Percentiles rank a stretch among this genome's conserved stretches.
Evolutionary conservation across 1,140 invertebrate genomes (phyloP).

Genomic region (Acyrthosiphon pisum): DNA sequence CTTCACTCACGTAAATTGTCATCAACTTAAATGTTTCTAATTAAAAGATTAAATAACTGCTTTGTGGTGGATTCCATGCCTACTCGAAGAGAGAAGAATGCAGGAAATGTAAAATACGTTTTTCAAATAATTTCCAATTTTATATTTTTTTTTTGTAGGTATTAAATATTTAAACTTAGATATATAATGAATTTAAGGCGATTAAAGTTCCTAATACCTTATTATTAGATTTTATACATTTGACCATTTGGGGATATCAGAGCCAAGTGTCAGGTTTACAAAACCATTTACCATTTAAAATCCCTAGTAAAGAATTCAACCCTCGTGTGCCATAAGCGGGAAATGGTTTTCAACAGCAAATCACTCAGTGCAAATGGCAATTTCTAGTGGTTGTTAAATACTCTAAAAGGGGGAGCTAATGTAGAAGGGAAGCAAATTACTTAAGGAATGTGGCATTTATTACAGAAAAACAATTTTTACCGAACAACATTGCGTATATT

Average conservation of each 20-base stretch:
- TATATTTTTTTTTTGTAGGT: background rate
- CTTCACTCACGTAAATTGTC: too few species aligned
- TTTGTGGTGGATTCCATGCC: too few species aligned
- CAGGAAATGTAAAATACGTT: background rate
- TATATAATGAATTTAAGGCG: background rate
- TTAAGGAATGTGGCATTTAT: background rate
- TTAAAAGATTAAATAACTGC: too few species aligned
- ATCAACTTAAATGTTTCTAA: too few species aligned
- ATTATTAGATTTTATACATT: background rate
- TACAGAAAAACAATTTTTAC: background rate
- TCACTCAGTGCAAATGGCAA: background rate
- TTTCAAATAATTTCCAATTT: background rate
- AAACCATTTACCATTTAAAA: background rate
- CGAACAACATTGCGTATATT: background rate
- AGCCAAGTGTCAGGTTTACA: constrained; percentile 12
- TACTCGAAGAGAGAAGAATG: too few species aligned
- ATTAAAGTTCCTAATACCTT: background rate
- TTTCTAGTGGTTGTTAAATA: constrained; percentile 1
- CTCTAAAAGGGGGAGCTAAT: background rate
- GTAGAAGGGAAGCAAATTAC: background rate
- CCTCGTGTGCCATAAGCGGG: background rate
- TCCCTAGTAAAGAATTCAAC: background rate
- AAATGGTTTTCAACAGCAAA: constrained; percentile 19
- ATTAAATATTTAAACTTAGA: background rate
- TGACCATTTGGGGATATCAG: background rate